Evolutionary conservation across 2,113 vertebrate genomes (phyloP).

Genomic region (Syngnathus typhle): DNA sequence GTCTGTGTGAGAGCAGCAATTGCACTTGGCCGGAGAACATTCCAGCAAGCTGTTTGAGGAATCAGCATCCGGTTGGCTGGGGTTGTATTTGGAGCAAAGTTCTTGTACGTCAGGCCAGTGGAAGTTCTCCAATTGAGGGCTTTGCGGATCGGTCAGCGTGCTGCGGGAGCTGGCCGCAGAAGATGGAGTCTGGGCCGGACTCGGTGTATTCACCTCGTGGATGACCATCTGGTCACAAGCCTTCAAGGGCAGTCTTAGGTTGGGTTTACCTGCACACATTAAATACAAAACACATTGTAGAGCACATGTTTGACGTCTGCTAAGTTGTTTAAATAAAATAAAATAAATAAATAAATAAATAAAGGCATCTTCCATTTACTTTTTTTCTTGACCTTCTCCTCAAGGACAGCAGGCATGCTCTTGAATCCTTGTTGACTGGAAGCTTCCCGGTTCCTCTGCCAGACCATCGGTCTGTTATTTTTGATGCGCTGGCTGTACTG

Average conservation of each 20-base stretch:
- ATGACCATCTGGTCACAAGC: slow-evolving; percentile 56
- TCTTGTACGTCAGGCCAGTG: slow-evolving; percentile 85
- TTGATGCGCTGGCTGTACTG: slow-evolving; percentile 96
- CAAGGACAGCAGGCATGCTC: slow-evolving; percentile 48
- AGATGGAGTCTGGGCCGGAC: slow-evolving; percentile 46
- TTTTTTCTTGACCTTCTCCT: slow-evolving; percentile 60
- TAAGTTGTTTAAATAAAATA: too few species aligned
- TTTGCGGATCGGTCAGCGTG: slow-evolving; percentile 43
- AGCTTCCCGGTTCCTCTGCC: slow-evolving; percentile 31
- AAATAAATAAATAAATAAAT: too few species aligned
- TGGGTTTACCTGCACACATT: slow-evolving; percentile 66
- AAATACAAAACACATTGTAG: not conserved
- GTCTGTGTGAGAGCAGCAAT: slow-evolving; percentile 38
- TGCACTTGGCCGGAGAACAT: slow-evolving; percentile 17
- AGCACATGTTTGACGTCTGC: not conserved
- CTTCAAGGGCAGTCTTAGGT: slow-evolving; percentile 53
- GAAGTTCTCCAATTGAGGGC: slow-evolving; percentile 74
- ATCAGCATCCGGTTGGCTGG: not conserved
- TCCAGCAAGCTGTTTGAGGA: slow-evolving; percentile 56
- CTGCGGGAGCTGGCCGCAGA: slow-evolving; percentile 49
- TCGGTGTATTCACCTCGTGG: slow-evolving; percentile 59
- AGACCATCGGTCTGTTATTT: slow-evolving; percentile 61
- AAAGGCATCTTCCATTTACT: slow-evolving; percentile 40
- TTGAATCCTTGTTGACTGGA: slow-evolving; percentile 43
- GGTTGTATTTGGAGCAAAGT: slow-evolving; percentile 78